These are phyloP conservation scores for Andricus curvator DNA, from an alignment of 2,888 invertebrate genomes.

Conservation along the genomic window DNA sequence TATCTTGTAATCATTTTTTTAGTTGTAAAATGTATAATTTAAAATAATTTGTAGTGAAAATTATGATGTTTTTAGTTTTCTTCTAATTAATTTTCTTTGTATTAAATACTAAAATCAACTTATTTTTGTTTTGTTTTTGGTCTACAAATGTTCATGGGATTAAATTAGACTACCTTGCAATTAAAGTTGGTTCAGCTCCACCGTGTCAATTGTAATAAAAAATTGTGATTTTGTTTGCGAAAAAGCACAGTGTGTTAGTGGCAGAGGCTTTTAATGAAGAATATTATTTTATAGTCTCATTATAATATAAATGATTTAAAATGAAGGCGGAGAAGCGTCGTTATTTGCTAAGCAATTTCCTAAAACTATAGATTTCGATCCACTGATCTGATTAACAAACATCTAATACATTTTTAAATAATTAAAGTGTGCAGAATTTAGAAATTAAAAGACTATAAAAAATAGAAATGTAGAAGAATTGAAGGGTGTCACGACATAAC, in stretches of 20 bases:
- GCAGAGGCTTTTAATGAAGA: background rate
- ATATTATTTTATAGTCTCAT: background rate
- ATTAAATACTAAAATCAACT: too few species aligned
- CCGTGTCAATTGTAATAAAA: background rate
- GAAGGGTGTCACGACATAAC: too few species aligned
- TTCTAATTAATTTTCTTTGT: too few species aligned
- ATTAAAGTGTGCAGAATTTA: background rate
- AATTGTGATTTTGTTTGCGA: background rate
- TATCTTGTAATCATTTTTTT: too few species aligned
- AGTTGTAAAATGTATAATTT: too few species aligned
- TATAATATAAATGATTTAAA: background rate
- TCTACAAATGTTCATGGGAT: too few species aligned
- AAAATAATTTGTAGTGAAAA: too few species aligned
- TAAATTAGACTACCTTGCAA: too few species aligned
- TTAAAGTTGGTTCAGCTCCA: too few species aligned
- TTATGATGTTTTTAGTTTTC: too few species aligned
- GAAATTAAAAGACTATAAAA: background rate
- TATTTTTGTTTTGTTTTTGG: too few species aligned
- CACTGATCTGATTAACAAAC: background rate
- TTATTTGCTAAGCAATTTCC: slow-evolving; percentile 31
- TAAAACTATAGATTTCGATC: slow-evolving; percentile 1
- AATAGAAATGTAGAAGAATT: background rate
- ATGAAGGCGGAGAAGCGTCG: slow-evolving; percentile 50
- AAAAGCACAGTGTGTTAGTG: slow-evolving; percentile 7
- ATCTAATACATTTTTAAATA: background rate